phyloP scores from a whole-genome alignment of 2,797 vertebrate species.

The Girardinus metallicus region DNA sequence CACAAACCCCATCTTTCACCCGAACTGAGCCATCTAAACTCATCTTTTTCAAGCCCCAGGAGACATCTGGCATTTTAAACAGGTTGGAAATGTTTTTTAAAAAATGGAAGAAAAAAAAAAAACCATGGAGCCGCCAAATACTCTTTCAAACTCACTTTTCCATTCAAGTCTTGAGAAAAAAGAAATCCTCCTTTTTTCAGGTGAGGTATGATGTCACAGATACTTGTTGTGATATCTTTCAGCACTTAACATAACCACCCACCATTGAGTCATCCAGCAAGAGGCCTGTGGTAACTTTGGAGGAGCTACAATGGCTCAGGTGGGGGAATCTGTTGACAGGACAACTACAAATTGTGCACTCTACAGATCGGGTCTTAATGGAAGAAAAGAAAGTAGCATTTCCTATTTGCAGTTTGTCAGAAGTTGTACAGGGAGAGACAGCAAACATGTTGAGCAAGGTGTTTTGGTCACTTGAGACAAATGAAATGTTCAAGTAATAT shows the following conservation, averaged over 20 bases:
- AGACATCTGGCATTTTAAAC: conserved; percentile 59
- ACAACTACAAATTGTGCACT: neutral
- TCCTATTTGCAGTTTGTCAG: neutral
- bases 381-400: neutral
- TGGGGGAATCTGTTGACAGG: neutral
- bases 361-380: neutral
- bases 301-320: neutral
- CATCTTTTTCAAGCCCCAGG: conserved; percentile 46
- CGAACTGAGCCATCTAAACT: conserved; percentile 60
- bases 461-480: neutral
- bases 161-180: conserved; percentile 28
- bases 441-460: neutral
- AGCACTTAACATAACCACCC: neutral
- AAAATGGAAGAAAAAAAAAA: conserved; percentile 26
- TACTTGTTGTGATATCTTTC: neutral
- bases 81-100: conserved; percentile 45
- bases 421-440: neutral
- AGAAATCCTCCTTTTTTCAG: neutral
- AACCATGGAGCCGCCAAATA: conserved; percentile 54
- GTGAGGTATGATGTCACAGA: neutral
- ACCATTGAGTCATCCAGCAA: neutral
- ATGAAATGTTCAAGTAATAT: neutral
- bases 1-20: conserved; percentile 62
- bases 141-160: conserved; percentile 56
- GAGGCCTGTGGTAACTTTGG: neutral